Evolutionary conservation across 1,140 invertebrate genomes (phyloP), one percentile per base, ranked within the genome.

Genomic region (Drosophila sturtevanti): DNA sequence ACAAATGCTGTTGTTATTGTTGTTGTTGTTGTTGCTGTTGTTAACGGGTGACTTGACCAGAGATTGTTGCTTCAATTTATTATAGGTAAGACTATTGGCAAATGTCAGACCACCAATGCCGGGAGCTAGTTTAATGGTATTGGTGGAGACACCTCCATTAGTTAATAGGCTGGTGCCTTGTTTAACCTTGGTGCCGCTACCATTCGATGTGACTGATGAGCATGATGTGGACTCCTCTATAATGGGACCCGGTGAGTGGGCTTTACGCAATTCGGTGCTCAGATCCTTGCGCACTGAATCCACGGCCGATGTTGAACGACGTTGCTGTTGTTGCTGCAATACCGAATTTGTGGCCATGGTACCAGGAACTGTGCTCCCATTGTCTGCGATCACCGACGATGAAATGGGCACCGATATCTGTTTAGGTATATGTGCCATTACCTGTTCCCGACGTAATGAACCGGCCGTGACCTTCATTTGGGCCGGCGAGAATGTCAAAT

Each of bases 401-500:
- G 68, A 52, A 10, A 79, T 68, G 10, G 76, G 63, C 68, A 94
- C 91, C 63, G 93, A 93, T 68, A 93, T 91, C 73, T 94, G 90
- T 69, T 94, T 93, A 70, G 94, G 94, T 61, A 94, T 94, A 38
- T 94, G 93, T n/a, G 91, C 92, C 82, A 94, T 92, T 4, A 91
- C 71, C 55, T 91, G 90, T 22, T 91, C 90, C 3, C 90, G 60
- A 0, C 90, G 90, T 74, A 91, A 59, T 2, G 90, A 90, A 1
- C 81, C 81, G 0, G 90, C 90, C 16, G 76, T 91, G 22, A 94
- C 92, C 91, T 95, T 95, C 62, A 95, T 94, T 58, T 93, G 92
- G 31, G 94, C 93, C 10, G 94, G 94, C 21, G 95, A 95, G 77
- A 95, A 95, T 24, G 94, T 94, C 84, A 95, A 91, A 81, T 95